These are phyloP conservation scores for Tenebrio molitor DNA, from an alignment of 1,140 invertebrate genomes.

Conservation along the genomic window DNA sequence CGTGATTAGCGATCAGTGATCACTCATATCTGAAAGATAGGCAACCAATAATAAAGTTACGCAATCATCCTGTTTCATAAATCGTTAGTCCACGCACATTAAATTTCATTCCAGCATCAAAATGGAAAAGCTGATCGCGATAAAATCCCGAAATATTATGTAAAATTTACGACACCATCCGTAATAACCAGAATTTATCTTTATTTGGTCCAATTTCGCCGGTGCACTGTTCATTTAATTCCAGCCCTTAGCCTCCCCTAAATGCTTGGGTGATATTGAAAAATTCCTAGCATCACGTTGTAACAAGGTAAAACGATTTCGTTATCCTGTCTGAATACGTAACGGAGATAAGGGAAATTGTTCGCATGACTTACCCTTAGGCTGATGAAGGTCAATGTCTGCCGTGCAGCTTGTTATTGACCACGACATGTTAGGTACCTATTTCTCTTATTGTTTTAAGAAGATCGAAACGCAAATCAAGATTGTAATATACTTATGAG, in stretches of 20 bases:
- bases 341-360: not conserved
- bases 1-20: too few relatives aligned
- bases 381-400: constrained; percentile 10
- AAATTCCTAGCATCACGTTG: too few relatives aligned
- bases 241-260: too few relatives aligned
- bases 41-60: constrained; percentile 32
- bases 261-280: too few relatives aligned
- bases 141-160: constrained; percentile 1
- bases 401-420: constrained; percentile 7
- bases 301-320: not conserved
- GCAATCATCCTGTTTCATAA: constrained; percentile 6
- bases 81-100: constrained; percentile 17
- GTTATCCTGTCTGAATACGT: not conserved
- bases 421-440: too few relatives aligned
- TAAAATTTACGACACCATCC: not conserved
- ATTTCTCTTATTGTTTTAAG: not conserved
- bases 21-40: not conserved
- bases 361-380: constrained; percentile 17
- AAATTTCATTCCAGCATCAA: constrained; percentile 12
- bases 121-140: constrained; percentile 1
- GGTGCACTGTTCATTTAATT: not conserved
- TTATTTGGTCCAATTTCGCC: not conserved
- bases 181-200: not conserved
- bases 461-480: not conserved
- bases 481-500: too few relatives aligned